phyloP scores from a whole-genome alignment of 2,113 vertebrate species.

The Delphinus delphis region DNA sequence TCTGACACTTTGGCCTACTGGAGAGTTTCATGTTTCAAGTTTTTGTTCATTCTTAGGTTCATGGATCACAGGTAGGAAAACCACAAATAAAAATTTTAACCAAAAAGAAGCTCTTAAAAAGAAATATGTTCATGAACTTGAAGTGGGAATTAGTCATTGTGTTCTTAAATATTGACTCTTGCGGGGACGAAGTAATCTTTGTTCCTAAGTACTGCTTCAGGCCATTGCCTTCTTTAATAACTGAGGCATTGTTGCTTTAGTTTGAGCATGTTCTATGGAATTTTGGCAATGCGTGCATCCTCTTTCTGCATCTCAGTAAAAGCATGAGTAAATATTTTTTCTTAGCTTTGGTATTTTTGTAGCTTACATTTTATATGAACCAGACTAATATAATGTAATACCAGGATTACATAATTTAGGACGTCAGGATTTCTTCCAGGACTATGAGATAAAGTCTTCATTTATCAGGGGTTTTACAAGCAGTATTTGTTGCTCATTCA shows the following conservation, averaged over 20 bases:
- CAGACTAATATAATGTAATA: constrained; percentile 67
- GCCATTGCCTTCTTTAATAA: constrained; percentile 62
- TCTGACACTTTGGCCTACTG: background rate
- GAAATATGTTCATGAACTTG: constrained; percentile 55
- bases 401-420: constrained; percentile 62
- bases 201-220: constrained; percentile 64
- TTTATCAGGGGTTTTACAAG: constrained; percentile 34
- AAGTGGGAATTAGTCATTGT: constrained; percentile 66
- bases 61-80: constrained; percentile 61
- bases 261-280: constrained; percentile 58
- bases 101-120: constrained; percentile 64
- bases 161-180: constrained; percentile 65
- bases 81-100: constrained; percentile 60
- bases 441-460: constrained; percentile 60
- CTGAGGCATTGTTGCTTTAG: constrained; percentile 49
- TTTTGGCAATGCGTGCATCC: constrained; percentile 27
- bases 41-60: constrained; percentile 59
- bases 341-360: constrained; percentile 62
- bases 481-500: constrained; percentile 37
- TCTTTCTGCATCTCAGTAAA: constrained; percentile 60
- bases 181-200: constrained; percentile 40
- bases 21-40: constrained; percentile 33
- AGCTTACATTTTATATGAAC: constrained; percentile 69
- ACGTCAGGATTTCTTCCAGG: constrained; percentile 56
- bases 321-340: constrained; percentile 73